Evolutionary conservation across 1,140 invertebrate genomes (phyloP).

Genomic region (Cataglyphis hispanica): DNA sequence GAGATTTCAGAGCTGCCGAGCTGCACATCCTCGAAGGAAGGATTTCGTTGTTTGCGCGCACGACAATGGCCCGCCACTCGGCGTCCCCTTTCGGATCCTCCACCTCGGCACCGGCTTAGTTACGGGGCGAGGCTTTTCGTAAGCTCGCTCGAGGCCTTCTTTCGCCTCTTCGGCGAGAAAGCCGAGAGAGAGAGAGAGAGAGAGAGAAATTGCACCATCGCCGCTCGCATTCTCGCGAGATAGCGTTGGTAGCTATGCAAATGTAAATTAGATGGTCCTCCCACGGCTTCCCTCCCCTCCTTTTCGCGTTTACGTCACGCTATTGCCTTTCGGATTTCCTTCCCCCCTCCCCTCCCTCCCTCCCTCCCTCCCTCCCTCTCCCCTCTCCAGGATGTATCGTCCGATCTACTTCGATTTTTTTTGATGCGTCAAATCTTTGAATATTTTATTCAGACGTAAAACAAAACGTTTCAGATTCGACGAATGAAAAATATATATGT

Average conservation of each 20-base stretch:
- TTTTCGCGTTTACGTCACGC: conserved; percentile 16
- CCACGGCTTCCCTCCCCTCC: neutral
- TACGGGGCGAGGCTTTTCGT: conserved; percentile 59
- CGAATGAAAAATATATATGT: too few relatives aligned
- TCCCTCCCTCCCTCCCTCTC: too few relatives aligned
- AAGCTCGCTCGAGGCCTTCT: conserved; percentile 64
- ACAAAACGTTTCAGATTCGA: too few relatives aligned
- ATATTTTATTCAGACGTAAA: neutral
- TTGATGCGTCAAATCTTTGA: neutral
- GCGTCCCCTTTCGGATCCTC: conserved; percentile 35
- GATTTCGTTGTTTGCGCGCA: conserved; percentile 67
- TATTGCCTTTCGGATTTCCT: conserved; percentile 61
- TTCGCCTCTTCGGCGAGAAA: neutral
- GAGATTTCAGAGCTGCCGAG: conserved; percentile 41
- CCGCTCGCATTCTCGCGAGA: conserved; percentile 59
- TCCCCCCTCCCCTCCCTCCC: too few relatives aligned
- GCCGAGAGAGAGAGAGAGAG: conserved; percentile 39
- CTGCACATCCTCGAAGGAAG: conserved; percentile 61
- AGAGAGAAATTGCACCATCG: conserved; percentile 43
- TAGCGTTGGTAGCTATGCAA: conserved; percentile 65
- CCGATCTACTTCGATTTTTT: conserved; percentile 16
- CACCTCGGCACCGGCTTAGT: conserved; percentile 61
- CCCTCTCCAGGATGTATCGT: too few relatives aligned
- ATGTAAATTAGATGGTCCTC: conserved; percentile 70
- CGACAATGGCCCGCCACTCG: conserved; percentile 56